Percentiles rank a stretch among this genome's conserved stretches.
Evolutionary conservation across 2,797 vertebrate genomes (phyloP).

Genomic region (Protonibea diacanthus): DNA sequence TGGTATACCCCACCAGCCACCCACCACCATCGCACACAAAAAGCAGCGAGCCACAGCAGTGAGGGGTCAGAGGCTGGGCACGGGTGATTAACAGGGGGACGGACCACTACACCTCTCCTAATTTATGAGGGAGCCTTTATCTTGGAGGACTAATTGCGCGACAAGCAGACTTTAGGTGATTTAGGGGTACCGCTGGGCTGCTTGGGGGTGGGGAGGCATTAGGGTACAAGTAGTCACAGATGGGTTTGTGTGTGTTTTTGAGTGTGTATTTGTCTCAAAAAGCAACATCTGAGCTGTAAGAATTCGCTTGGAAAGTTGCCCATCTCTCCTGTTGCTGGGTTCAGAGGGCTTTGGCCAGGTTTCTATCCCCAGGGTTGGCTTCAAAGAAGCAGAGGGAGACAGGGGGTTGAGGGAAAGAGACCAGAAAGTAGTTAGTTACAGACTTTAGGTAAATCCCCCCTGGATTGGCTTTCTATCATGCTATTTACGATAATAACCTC

Average conservation of each 20-base stretch:
- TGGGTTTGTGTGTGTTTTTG: conserved; percentile 47
- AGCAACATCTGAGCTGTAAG: conserved; percentile 31
- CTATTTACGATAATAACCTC: conserved; percentile 41
- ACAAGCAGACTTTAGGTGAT: conserved; percentile 73
- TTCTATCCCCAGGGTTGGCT: conserved; percentile 47
- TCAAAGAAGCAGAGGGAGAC: conserved; percentile 38
- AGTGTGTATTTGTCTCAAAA: conserved; percentile 34
- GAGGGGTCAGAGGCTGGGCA: conserved; percentile 73
- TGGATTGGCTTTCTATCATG: conserved; percentile 26
- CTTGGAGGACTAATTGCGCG: conserved; percentile 79
- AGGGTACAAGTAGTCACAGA: conserved; percentile 66
- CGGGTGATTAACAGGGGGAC: conserved; percentile 70
- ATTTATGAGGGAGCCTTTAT: conserved; percentile 79
- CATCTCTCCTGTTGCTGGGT: conserved; percentile 35
- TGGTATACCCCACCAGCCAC: conserved; percentile 52
- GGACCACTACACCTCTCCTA: conserved; percentile 67
- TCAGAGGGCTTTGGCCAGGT: conserved; percentile 41
- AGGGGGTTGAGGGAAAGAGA: conserved; percentile 30
- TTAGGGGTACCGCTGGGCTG: conserved; percentile 63
- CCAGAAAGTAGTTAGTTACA: conserved; percentile 46
- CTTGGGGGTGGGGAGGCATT: conserved; percentile 48
- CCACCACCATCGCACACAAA: conserved; percentile 54
- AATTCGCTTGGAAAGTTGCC: conserved; percentile 45
- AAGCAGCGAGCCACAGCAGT: conserved; percentile 58
- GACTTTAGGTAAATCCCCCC: conserved; percentile 38